These are phyloP conservation scores for Tortrix viridana DNA, from an alignment of 2,888 invertebrate genomes.

Conservation along the genomic window DNA sequence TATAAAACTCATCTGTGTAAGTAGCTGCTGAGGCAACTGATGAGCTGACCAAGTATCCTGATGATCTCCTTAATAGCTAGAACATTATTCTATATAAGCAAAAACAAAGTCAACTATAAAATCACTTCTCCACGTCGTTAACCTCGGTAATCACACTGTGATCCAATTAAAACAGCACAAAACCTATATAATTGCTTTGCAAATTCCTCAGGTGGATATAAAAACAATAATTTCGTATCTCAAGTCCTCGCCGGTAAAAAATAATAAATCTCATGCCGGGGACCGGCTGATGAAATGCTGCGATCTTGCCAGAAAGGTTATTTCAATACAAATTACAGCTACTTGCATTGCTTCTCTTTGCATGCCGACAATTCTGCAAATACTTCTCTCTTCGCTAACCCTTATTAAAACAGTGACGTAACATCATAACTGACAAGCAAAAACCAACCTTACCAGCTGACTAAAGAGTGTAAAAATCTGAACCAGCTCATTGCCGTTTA, in stretches of 20 bases:
- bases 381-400: conserved; percentile 75
- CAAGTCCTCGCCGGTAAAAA: conserved; percentile 75
- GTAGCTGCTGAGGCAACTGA: not conserved
- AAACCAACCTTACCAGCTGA: conserved; percentile 40
- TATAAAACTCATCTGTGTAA: not conserved
- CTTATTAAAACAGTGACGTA: conserved; percentile 48
- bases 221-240: conserved; percentile 83
- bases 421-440: conserved; percentile 33
- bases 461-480: conserved; percentile 39
- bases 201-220: conserved; percentile 79
- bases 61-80: conserved; percentile 23
- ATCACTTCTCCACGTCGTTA: conserved; percentile 72
- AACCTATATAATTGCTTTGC: conserved; percentile 81
- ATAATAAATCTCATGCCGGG: conserved; percentile 77
- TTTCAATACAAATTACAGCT: conserved; percentile 83
- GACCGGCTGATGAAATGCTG: conserved; percentile 75
- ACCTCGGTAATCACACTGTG: conserved; percentile 59
- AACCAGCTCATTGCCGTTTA: conserved; percentile 37
- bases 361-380: conserved; percentile 82
- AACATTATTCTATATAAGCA: conserved; percentile 19
- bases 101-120: conserved; percentile 57
- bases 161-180: conserved; percentile 79
- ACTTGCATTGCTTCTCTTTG: conserved; percentile 76
- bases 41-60: conserved; percentile 7
- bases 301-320: conserved; percentile 80